Evolutionary conservation across 92 coral and sea anemone species (phyloP).

Genomic region (Heteractis magnifica): DNA sequence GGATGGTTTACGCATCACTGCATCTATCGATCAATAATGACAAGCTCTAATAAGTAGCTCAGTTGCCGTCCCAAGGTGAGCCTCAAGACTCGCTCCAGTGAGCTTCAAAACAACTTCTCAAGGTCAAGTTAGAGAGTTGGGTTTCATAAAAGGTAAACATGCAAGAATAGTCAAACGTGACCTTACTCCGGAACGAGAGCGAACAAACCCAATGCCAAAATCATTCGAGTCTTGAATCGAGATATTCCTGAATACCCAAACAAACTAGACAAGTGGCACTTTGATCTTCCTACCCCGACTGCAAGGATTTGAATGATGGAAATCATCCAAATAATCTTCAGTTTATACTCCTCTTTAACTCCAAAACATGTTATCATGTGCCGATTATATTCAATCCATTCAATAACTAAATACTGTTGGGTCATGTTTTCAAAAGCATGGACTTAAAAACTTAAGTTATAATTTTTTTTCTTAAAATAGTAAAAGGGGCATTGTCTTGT

Average conservation of each 20-base stretch:
- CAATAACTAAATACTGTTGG: background rate
- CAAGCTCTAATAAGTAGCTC: slow-evolving; percentile 18
- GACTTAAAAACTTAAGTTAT: background rate
- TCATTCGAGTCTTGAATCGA: background rate
- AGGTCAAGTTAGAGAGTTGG: slow-evolving; percentile 36
- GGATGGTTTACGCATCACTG: slow-evolving; percentile 29
- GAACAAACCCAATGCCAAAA: slow-evolving; percentile 8
- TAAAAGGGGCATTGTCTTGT: background rate
- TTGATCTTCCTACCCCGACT: background rate
- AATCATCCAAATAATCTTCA: background rate
- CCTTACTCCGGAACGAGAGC: slow-evolving; percentile 5
- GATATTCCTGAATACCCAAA: background rate
- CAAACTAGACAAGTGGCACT: background rate
- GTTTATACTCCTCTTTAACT: background rate
- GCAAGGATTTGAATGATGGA: background rate
- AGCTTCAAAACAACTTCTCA: slow-evolving; percentile 40
- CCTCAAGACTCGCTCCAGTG: slow-evolving; percentile 35
- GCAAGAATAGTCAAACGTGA: slow-evolving; percentile 12
- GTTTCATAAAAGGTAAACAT: slow-evolving; percentile 21
- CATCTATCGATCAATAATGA: slow-evolving; percentile 30
- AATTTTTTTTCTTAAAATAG: too few species aligned
- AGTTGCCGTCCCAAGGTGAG: slow-evolving; percentile 36
- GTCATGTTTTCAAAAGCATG: background rate
- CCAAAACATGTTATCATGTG: background rate
- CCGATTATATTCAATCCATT: background rate